Base-by-base conservation (phyloP, 1,140 invertebrate genomes). In the Calephelis virginiensis region DNA sequence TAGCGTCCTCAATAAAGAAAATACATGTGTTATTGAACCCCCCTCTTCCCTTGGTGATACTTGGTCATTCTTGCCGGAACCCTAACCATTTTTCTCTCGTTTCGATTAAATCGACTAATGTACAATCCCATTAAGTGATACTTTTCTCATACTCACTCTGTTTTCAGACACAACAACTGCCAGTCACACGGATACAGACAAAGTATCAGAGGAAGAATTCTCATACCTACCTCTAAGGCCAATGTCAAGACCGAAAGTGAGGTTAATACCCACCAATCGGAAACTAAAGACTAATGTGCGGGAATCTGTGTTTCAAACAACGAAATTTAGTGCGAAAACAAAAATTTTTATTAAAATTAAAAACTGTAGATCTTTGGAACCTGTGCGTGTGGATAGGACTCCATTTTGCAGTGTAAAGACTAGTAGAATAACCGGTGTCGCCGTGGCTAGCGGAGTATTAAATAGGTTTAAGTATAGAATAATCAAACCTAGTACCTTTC, bases 391-490 rank as follows among this genome's bases (percentile, higher is more conserved):
- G 40, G 49, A 68, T 10, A 71, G 63, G 28, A 72, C 64, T 47
- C 61, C 70, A 49, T 56, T 46, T 47, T 67, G 68, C 53, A 63
- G 66, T 74, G 70, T 61, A 46, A 60, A 56, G 11, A 46, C 50
- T 1, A 62, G 64, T 17, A 62, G 67, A 17, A 17, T 49, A 8
- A 67, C 38, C 9, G 71, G 76, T 56, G 77, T 77, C 8, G 67
- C 81, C 0, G 75, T 82, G 0, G 80, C 81, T 0, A 81, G 78
- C 56, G 85, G 87, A 47, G 69, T 82, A 8, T 71, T 90, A 38
- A 76, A 83, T 76, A 82, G 85, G 59, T 90, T 90, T 82, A 86
- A 69, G 73, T 88, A 83, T 77, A 88, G 72, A 79, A 61, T 83
- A 63, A 86, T 74, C 17, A 77, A 73, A 72, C 67, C 49, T 63